Conservation (phyloP, 2,888 invertebrate genomes). For the Oscheius sp. region DNA sequence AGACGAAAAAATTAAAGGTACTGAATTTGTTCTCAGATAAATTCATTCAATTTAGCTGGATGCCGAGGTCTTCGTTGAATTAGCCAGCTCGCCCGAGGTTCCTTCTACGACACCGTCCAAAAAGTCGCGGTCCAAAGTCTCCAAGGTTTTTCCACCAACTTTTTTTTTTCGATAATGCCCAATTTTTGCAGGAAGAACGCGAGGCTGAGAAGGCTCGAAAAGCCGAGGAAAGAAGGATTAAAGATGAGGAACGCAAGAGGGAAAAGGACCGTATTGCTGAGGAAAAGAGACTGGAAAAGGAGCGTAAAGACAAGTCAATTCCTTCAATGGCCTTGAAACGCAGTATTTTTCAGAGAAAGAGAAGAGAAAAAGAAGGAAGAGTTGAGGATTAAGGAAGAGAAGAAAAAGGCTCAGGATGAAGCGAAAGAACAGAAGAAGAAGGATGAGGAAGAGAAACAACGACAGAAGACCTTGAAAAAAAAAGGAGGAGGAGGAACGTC, state of each 20-base stretch:
- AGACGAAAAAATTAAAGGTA: constrained; percentile 35
- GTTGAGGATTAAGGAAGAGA: constrained; percentile 34
- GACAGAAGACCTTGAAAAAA: constrained; percentile 40
- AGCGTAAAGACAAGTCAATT: constrained; percentile 39
- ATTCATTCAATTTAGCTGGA: constrained; percentile 3
- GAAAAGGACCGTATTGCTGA: constrained; percentile 54
- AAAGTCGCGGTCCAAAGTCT: constrained; percentile 18
- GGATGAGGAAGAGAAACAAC: constrained; percentile 51
- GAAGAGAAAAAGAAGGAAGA: constrained; percentile 43
- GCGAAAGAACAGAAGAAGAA: constrained; percentile 45
- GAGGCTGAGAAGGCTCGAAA: constrained; percentile 16
- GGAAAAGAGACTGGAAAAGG: constrained; percentile 57
- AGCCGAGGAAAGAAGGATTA: constrained; percentile 10
- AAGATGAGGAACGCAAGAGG: constrained; percentile 29
- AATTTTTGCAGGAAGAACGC: constrained; percentile 29
- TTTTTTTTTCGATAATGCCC: not conserved
- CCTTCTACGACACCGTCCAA: constrained; percentile 18
- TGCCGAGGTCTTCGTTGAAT: not conserved
- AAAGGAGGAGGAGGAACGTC: constrained; percentile 49
- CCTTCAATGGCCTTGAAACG: too few species aligned
- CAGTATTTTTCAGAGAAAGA: constrained; percentile 27
- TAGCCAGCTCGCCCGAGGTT: not conserved
- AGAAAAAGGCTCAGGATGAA: constrained; percentile 50
- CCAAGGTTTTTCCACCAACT: constrained; percentile 12
- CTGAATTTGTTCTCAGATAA: not conserved